Conservation (phyloP, 2,888 invertebrate genomes). For the Xestia sexstrigata region DNA sequence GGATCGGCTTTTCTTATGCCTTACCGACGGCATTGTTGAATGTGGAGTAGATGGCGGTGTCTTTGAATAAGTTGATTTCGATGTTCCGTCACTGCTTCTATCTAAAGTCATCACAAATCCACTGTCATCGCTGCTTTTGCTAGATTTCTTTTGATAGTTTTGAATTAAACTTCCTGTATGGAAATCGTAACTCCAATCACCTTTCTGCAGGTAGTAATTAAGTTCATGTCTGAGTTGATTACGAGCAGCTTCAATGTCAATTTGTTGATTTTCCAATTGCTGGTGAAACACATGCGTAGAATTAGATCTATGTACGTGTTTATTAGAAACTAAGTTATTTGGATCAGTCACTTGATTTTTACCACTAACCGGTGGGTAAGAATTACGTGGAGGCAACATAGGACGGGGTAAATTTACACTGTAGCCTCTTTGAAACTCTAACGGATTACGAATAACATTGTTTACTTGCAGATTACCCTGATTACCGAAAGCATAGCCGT, state of each 20-base stretch:
- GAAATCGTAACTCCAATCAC: conserved; percentile 89
- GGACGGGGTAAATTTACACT: conserved; percentile 91
- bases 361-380: conserved; percentile 91
- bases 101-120: conserved; percentile 89
- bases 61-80: conserved; percentile 88
- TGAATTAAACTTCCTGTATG: conserved; percentile 88
- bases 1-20: conserved; percentile 87
- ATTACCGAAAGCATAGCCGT: conserved; percentile 90
- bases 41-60: conserved; percentile 88
- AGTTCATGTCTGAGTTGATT: conserved; percentile 88
- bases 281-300: conserved; percentile 91
- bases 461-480: conserved; percentile 89
- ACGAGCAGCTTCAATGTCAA: conserved; percentile 86
- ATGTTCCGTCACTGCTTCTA: conserved; percentile 88
- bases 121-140: conserved; percentile 89
- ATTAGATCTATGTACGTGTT: conserved; percentile 91
- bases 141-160: conserved; percentile 89
- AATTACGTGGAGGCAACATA: conserved; percentile 91
- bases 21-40: conserved; percentile 86
- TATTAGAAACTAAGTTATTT: conserved; percentile 87
- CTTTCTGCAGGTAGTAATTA: conserved; percentile 88
- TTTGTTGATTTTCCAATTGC: conserved; percentile 83
- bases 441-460: conserved; percentile 89
- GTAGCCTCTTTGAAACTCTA: conserved; percentile 90
- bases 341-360: conserved; percentile 90